Base-by-base conservation (phyloP, 1,140 invertebrate genomes). In the Sitodiplosis mosellana region DNA sequence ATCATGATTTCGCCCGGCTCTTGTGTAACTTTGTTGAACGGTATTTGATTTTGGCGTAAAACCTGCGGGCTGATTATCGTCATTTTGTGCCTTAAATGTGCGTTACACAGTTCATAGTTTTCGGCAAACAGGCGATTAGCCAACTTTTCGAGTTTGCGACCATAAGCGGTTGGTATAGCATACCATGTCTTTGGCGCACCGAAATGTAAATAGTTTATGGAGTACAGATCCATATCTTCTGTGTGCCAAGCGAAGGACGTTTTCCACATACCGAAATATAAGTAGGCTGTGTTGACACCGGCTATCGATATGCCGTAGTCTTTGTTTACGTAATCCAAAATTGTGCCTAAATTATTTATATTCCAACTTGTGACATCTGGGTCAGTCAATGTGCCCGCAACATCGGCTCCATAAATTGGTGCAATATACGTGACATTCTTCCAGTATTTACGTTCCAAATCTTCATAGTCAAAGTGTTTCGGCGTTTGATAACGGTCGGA, bases 211-310 rank as follows among this genome's bases (percentile, higher is more conserved):
- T 95, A 99, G 65, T 99, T 99, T 47, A 99, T 99, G 0, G 89
- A 94, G 66, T 99, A 99, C 1, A 99, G 68, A 70, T 99, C 95
- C 92, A 98, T 97, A 59, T 99, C 96, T 70, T 99, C 96, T 0
- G 92, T 97, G 27, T 27, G 27, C 27, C 95, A 99, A 0, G 93
- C 89, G 67, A 99, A 99, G 1, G 91, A 94, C 0, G 93, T 96
- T 67, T 98, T 99, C 92, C 93, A 99, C 93, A 98, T 99, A 22
- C 96, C 96, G 69, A 98, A 99, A 65, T 99, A 99, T 7, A 99
- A 66, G 67, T 99, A 99, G 0, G 94, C 90, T 0, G 94, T 99
- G 64, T 98, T 99, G 0, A 99, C 96, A 14, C 95, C 95, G 59
- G 93, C 87, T 43, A 99, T 98, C 52, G 87, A 83, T 42, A 96